A percentile compares a stretch with the other conserved stretches of the same genome.
These are phyloP conservation scores for Pangasianodon hypophthalmus DNA, from an alignment of 2,113 vertebrate species.

Conservation along the genomic window DNA sequence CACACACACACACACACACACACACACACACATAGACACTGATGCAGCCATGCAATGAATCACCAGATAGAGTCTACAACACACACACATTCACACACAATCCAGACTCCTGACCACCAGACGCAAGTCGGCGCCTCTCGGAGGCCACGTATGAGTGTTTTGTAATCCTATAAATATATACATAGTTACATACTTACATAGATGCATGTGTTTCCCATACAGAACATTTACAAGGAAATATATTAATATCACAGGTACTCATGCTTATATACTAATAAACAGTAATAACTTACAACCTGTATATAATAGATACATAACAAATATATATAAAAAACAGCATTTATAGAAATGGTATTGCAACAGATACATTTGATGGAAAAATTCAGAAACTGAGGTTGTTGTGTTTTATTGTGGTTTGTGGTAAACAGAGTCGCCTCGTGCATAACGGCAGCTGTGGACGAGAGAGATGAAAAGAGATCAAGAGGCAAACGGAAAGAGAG, in stretches of 20 bases:
- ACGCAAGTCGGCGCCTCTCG: conserved; percentile 8
- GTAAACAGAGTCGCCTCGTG: conserved; percentile 14
- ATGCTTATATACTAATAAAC: conserved; percentile 74
- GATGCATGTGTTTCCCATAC: conserved; percentile 68
- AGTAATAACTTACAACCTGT: conserved; percentile 74
- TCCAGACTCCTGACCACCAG: neutral
- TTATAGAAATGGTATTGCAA: conserved; percentile 58
- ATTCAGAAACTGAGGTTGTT: conserved; percentile 70
- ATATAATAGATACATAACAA: conserved; percentile 62
- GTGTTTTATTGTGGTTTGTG: conserved; percentile 57
- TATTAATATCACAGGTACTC: conserved; percentile 79
- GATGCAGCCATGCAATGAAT: neutral
- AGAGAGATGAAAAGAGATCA: neutral
- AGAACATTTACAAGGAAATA: conserved; percentile 73
- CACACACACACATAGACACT: conserved; percentile 2
- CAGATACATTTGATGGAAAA: conserved; percentile 3
- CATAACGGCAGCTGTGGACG: neutral
- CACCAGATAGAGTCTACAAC: neutral
- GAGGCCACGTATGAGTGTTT: neutral
- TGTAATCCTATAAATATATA: conserved; percentile 73
- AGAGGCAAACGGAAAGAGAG: neutral
- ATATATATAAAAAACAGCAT: conserved; percentile 64
- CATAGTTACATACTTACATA: conserved; percentile 69
- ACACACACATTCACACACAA: neutral
- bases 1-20: neutral